Conservation (phyloP, 2,113 vertebrate genomes). For the Thinocorus orbignyianus region DNA sequence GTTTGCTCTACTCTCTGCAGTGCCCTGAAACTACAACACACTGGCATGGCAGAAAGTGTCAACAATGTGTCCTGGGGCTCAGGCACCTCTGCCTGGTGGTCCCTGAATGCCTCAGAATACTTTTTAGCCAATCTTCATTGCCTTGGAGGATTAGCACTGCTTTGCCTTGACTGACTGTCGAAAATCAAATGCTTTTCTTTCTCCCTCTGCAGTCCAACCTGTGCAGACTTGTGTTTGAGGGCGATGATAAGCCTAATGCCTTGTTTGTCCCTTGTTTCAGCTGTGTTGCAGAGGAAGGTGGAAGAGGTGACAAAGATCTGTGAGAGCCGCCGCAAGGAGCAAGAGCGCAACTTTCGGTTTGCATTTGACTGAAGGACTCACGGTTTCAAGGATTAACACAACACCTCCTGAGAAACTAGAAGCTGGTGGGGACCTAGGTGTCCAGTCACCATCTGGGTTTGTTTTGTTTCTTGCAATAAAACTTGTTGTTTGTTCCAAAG, state of each 20-base stretch:
- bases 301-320: constrained; percentile 92
- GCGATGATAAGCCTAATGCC: background rate
- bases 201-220: background rate
- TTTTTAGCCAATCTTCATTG: background rate
- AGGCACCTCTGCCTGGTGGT: background rate
- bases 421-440: background rate
- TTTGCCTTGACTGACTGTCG: background rate
- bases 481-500: background rate
- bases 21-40: background rate
- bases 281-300: constrained; percentile 89
- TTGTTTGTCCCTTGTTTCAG: constrained; percentile 16
- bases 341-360: constrained; percentile 90
- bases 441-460: background rate
- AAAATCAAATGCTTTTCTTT: background rate
- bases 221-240: background rate
- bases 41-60: background rate
- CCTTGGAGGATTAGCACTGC: background rate
- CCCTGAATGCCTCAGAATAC: background rate
- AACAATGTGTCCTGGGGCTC: fast-evolving
- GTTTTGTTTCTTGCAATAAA: constrained; percentile 2
- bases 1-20: background rate
- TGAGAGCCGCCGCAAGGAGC: constrained; percentile 91
- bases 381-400: no score
- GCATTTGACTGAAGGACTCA: constrained; percentile 76
- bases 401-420: background rate